phyloP scores from a whole-genome alignment of 2,797 vertebrate genomes.

The Oreochromis grahami region DNA sequence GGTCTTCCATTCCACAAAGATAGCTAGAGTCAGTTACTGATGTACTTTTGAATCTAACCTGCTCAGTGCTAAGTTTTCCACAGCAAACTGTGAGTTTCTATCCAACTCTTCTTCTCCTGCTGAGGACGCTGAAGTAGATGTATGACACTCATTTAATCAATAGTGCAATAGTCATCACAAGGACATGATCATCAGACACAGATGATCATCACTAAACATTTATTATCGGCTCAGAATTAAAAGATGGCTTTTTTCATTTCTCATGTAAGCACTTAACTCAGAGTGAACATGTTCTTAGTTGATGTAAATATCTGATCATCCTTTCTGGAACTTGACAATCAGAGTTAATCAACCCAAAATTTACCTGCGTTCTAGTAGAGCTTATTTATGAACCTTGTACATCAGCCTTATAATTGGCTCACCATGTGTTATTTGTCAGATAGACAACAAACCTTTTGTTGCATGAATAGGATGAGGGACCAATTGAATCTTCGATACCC shows the following conservation, averaged over 20 bases:
- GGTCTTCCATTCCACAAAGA: neutral
- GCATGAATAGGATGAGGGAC: too few relatives aligned
- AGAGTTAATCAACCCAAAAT: neutral
- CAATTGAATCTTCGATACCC: too few relatives aligned
- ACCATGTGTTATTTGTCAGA: neutral
- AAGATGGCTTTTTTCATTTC: neutral
- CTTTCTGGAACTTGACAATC: neutral
- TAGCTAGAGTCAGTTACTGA: neutral
- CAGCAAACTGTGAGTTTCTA: neutral
- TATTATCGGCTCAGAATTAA: neutral
- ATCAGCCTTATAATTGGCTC: neutral
- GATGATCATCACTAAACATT: neutral
- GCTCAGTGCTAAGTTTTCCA: neutral
- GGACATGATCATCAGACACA: neutral
- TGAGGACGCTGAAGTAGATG: neutral
- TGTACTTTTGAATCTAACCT: neutral
- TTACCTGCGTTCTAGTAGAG: neutral
- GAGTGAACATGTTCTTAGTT: neutral
- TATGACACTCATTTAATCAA: neutral
- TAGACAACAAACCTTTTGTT: neutral
- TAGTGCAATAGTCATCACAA: neutral
- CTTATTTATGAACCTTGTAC: neutral
- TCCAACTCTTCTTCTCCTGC: neutral
- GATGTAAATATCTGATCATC: neutral
- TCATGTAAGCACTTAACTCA: neutral